phyloP scores from a whole-genome alignment of 2,888 invertebrate genomes.

The Apeira syringaria region DNA sequence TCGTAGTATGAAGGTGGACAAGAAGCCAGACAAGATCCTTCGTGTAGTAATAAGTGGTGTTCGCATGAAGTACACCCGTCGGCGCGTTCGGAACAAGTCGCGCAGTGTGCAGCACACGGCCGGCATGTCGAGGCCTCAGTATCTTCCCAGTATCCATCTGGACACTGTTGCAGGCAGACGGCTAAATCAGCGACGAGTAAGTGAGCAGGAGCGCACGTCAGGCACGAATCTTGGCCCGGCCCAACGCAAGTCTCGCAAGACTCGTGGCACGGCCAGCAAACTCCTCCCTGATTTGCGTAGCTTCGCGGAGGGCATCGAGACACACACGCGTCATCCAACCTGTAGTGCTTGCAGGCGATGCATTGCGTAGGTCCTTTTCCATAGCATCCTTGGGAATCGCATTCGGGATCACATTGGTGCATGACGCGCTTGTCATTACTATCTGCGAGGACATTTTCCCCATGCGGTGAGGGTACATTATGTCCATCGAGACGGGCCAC shows the following conservation, averaged over 20 bases:
- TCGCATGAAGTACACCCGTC: constrained; percentile 94
- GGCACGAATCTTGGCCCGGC: constrained; percentile 92
- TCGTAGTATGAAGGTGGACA: constrained; percentile 93
- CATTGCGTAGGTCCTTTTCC: constrained; percentile 93
- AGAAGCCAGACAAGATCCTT: constrained; percentile 91
- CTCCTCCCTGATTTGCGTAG: constrained; percentile 90
- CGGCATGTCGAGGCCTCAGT: constrained; percentile 89
- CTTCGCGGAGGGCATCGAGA: constrained; percentile 93
- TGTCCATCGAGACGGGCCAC: constrained; percentile 86
- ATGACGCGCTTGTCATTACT: constrained; percentile 85
- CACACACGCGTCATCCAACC: constrained; percentile 92
- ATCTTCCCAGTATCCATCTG: constrained; percentile 92
- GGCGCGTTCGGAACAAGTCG: constrained; percentile 91
- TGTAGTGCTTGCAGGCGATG: constrained; percentile 91
- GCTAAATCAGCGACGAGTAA: constrained; percentile 92
- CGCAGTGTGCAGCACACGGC: constrained; percentile 94
- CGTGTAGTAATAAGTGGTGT: constrained; percentile 92
- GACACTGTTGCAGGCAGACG: constrained; percentile 91
- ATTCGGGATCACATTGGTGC: constrained; percentile 89
- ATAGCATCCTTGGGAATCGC: constrained; percentile 93
- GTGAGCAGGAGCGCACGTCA: constrained; percentile 93
- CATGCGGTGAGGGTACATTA: constrained; percentile 85
- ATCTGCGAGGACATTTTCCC: constrained; percentile 85
- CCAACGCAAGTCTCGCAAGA: constrained; percentile 95
- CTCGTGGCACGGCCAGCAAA: constrained; percentile 94